These are phyloP conservation scores for Agrotis exclamationis DNA, from an alignment of 2,888 invertebrate species.

Conservation along the genomic window DNA sequence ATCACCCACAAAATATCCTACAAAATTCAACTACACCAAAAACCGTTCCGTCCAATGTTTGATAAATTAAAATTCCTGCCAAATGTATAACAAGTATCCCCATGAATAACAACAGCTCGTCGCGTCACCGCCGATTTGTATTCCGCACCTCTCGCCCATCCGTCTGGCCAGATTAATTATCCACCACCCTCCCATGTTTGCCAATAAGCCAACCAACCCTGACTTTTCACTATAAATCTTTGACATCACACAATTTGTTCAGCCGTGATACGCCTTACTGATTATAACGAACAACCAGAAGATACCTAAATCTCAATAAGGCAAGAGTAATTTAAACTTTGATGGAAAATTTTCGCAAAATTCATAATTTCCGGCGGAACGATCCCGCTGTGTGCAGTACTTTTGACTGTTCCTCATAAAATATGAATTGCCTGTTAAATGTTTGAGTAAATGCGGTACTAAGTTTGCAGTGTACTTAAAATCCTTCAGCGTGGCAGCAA, in stretches of 20 bases:
- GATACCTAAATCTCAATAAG: slow-evolving; percentile 50
- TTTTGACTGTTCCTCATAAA: slow-evolving; percentile 47
- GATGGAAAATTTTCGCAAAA: slow-evolving; percentile 57
- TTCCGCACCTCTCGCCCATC: slow-evolving; percentile 82
- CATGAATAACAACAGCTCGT: slow-evolving; percentile 69
- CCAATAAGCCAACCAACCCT: slow-evolving; percentile 84
- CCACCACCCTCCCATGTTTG: slow-evolving; percentile 86
- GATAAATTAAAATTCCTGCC: slow-evolving; percentile 52
- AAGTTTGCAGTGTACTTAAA: slow-evolving; percentile 11
- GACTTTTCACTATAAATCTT: slow-evolving; percentile 84
- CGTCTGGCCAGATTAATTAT: slow-evolving; percentile 90
- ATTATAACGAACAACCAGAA: slow-evolving; percentile 48
- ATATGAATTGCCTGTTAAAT: slow-evolving; percentile 45
- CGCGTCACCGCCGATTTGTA: slow-evolving; percentile 82
- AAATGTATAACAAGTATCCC: slow-evolving; percentile 57
- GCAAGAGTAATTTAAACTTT: slow-evolving; percentile 71
- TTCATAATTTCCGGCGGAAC: slow-evolving; percentile 62
- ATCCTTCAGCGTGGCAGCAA: slow-evolving; percentile 11
- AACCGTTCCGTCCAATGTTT: slow-evolving; percentile 12
- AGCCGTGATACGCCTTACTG: slow-evolving; percentile 60
- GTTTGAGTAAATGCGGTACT: slow-evolving; percentile 24
- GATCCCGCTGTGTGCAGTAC: slow-evolving; percentile 32
- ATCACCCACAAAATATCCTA: not conserved
- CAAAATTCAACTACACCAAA: not conserved
- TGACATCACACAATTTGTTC: slow-evolving; percentile 67